Evolutionary conservation across 2,113 vertebrate species (phyloP).

Genomic region (Lanius collurio): DNA sequence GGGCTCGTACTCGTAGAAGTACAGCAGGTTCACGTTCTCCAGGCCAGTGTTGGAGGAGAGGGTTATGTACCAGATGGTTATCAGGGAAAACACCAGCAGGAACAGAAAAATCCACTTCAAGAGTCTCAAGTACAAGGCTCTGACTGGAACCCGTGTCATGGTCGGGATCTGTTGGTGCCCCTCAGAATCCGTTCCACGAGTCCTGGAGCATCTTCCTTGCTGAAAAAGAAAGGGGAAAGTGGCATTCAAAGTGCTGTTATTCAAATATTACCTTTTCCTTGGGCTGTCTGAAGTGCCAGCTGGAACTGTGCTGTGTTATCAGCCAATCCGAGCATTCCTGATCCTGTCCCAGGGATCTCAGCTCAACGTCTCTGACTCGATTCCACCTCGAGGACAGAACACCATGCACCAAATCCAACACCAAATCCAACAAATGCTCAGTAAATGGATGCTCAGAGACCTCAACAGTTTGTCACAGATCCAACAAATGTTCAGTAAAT

Average conservation of each 20-base stretch:
- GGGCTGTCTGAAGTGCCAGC: background rate
- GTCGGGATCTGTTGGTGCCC: background rate
- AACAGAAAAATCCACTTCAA: constrained; percentile 46
- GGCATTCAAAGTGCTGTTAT: background rate
- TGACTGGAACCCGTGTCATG: accelerated
- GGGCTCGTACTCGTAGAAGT: constrained; percentile 69
- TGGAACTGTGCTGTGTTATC: accelerated
- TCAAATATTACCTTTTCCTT: background rate
- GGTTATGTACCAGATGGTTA: constrained; percentile 30
- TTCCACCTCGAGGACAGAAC: background rate
- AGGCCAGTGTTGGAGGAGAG: background rate
- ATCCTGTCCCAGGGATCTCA: background rate
- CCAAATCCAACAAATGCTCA: background rate
- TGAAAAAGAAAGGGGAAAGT: background rate
- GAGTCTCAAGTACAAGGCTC: background rate
- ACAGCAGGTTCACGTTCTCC: constrained; percentile 22
- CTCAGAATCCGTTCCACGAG: background rate
- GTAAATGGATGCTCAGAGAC: background rate
- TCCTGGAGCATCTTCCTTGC: background rate
- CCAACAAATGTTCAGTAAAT: background rate
- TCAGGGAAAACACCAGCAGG: background rate
- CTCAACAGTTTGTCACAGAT: too few relatives aligned
- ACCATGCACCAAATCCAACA: too few relatives aligned
- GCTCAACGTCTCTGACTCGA: accelerated
- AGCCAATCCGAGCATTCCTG: background rate